These are phyloP conservation scores for Acanthosepion pharaonis DNA, from an alignment of 2,888 invertebrate species.

Conservation along the genomic window DNA sequence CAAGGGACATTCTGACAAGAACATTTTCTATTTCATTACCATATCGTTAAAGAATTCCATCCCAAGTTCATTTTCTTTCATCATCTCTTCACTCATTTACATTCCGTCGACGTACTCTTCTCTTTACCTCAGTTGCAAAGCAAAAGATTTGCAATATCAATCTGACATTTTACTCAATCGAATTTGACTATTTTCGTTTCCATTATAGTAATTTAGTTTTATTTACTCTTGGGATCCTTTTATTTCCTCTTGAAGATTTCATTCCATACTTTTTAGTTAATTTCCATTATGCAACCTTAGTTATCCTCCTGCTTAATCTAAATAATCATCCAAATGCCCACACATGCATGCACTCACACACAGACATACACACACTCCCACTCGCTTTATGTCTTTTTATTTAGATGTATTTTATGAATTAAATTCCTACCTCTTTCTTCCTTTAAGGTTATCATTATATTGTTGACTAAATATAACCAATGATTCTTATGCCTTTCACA, in stretches of 20 bases:
- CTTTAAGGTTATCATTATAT: not conserved
- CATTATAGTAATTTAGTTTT: slow-evolving; percentile 21
- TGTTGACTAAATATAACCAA: not conserved
- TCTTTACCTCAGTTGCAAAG: not conserved
- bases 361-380: not conserved
- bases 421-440: not conserved
- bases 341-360: not conserved
- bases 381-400: not conserved
- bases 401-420: not conserved
- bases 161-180: slow-evolving; percentile 1
- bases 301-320: not conserved
- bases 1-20: slow-evolving; percentile 23
- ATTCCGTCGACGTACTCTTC: not conserved
- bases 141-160: slow-evolving; percentile 21
- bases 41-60: slow-evolving; percentile 33
- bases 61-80: slow-evolving; percentile 18
- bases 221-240: slow-evolving; percentile 10
- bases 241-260: slow-evolving; percentile 33
- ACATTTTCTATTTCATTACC: slow-evolving; percentile 12
- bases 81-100: slow-evolving; percentile 20
- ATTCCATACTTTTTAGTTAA: not conserved
- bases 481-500: not conserved
- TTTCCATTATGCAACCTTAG: not conserved
- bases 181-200: slow-evolving; percentile 33
- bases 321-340: not conserved